A percentile compares a stretch with the other conserved stretches of the same genome.
These are phyloP conservation scores for Steatocranus sp. DNA, from an alignment of 2,797 vertebrate genomes.

Conservation along the genomic window DNA sequence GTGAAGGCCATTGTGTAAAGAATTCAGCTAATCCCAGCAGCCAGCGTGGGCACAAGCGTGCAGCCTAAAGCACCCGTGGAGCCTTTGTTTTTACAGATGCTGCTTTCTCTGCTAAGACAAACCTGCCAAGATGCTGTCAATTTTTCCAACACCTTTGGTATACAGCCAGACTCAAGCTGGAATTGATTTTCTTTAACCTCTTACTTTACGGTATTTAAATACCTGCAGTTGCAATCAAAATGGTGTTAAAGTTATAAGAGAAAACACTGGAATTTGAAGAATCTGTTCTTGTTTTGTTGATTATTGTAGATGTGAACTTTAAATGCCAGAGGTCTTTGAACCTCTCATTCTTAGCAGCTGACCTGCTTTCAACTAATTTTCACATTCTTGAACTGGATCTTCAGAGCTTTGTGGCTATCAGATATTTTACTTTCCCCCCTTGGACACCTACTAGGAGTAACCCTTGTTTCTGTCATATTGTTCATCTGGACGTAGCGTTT, in stretches of 20 bases:
- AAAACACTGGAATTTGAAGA: neutral
- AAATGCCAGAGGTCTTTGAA: neutral
- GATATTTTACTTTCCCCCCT: neutral
- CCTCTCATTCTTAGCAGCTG: neutral
- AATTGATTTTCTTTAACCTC: neutral
- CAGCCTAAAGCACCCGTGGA: neutral
- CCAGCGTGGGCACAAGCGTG: neutral
- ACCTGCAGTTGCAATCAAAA: neutral
- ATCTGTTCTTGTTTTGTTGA: neutral
- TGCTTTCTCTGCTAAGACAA: neutral
- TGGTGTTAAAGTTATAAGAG: neutral
- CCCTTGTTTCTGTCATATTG: neutral
- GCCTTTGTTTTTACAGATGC: neutral
- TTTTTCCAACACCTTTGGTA: neutral
- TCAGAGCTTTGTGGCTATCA: neutral
- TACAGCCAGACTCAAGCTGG: neutral
- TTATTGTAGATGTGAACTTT: neutral
- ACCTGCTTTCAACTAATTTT: neutral
- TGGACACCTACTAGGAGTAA: neutral
- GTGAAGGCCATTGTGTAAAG: neutral
- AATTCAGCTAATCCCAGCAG: slow-evolving; percentile 6
- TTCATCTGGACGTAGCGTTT: neutral
- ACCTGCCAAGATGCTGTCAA: neutral
- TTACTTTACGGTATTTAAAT: neutral
- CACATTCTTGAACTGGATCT: neutral